A percentile compares a stretch with the other conserved stretches of the same genome.
Evolutionary conservation across 2,797 vertebrate genomes (phyloP).

Genomic region (Acanthiza pusilla): DNA sequence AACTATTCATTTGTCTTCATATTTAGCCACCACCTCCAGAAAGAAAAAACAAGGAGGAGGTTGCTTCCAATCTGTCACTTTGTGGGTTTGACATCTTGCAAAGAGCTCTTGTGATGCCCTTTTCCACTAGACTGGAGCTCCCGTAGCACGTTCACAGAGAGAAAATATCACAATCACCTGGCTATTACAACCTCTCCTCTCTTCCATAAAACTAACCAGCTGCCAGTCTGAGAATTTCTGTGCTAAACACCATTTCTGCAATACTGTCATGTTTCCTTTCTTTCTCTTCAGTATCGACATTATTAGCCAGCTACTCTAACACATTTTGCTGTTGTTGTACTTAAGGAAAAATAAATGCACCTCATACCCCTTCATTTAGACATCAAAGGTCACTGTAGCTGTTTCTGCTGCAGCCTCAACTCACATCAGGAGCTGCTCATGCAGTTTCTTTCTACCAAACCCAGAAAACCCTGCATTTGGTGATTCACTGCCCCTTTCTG

Average conservation of each 20-base stretch:
- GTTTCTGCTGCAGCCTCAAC: neutral
- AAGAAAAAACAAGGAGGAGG: neutral
- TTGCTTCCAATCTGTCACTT: neutral
- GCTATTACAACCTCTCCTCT: neutral
- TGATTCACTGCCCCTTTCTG: neutral
- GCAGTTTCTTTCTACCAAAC: neutral
- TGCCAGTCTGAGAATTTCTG: neutral
- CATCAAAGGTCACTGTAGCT: neutral
- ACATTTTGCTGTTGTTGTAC: neutral
- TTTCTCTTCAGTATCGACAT: neutral
- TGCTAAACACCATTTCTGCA: neutral
- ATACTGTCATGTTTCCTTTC: neutral
- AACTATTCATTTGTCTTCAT: rapidly evolving
- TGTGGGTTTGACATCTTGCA: neutral
- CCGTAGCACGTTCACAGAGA: neutral
- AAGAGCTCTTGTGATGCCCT: neutral
- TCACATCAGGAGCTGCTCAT: neutral
- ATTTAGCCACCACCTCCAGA: neutral
- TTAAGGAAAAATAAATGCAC: neutral
- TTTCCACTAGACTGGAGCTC: neutral
- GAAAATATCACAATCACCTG: neutral
- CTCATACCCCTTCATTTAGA: neutral
- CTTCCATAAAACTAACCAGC: neutral
- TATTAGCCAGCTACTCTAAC: neutral
- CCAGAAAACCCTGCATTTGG: neutral